Conservation (phyloP, 2,797 vertebrate genomes). For the Aldrovandia affinis region DNA sequence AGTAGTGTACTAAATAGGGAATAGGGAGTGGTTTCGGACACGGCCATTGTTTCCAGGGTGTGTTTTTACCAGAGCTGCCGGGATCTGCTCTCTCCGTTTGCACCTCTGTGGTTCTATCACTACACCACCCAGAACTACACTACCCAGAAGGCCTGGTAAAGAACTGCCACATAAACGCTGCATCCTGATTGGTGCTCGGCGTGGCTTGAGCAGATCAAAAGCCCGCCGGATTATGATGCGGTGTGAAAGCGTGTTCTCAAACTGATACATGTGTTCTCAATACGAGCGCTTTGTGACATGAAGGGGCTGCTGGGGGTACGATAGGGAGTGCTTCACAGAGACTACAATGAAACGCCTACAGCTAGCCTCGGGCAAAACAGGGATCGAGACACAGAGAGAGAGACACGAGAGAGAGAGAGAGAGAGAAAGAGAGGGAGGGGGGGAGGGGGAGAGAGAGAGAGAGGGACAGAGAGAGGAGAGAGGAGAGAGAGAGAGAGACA, state of each 20-base stretch:
- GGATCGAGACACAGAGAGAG: not conserved
- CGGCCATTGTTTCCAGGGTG: no score
- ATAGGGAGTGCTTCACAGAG: slow-evolving; percentile 35
- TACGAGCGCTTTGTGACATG: slow-evolving; percentile 29
- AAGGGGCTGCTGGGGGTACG: slow-evolving; percentile 27
- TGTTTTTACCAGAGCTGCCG: not conserved
- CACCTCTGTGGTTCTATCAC: no score
- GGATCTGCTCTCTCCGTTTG: not conserved
- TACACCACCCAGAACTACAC: no score
- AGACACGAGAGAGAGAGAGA: not conserved
- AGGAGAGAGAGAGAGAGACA: not conserved
- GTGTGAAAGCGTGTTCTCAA: slow-evolving; percentile 14
- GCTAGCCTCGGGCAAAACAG: slow-evolving; percentile 41
- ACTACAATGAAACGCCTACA: slow-evolving; percentile 43
- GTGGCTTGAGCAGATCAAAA: slow-evolving; percentile 21
- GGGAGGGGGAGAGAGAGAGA: not conserved
- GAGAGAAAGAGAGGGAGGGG: not conserved
- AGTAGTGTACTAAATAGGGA: no score
- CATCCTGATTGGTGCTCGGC: not conserved
- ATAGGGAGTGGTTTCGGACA: no score
- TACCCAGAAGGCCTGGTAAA: slow-evolving; percentile 13
- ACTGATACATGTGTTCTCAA: slow-evolving; percentile 39
- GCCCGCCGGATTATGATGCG: not conserved
- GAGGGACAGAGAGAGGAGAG: not conserved
- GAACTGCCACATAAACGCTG: not conserved